phyloP scores from a whole-genome alignment of 2,888 invertebrate genomes.

The Cartodere bifasciata region DNA sequence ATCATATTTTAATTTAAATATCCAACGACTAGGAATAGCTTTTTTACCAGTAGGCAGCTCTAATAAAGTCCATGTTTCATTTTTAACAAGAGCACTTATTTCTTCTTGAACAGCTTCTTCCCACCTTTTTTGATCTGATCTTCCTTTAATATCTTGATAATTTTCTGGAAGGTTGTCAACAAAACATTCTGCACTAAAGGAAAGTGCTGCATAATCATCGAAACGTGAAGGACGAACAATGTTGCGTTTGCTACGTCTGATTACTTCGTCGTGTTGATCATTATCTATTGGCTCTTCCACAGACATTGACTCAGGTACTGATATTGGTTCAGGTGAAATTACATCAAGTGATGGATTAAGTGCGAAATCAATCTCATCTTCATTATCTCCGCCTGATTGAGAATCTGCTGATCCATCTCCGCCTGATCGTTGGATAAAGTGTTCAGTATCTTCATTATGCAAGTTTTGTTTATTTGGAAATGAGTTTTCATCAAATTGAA shows the following conservation, averaged over 20 bases:
- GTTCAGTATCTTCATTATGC: too few species aligned
- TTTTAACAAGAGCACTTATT: constrained; percentile 14
- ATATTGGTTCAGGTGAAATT: too few species aligned
- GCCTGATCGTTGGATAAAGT: too few species aligned
- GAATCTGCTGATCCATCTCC: too few species aligned
- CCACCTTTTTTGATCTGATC: too few species aligned
- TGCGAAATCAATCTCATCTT: too few species aligned
- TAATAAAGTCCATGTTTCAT: constrained; percentile 16
- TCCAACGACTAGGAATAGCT: constrained; percentile 15
- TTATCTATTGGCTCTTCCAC: too few species aligned
- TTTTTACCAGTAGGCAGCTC: constrained; percentile 12
- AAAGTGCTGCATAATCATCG: constrained; percentile 8
- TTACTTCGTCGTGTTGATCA: constrained; percentile 7
- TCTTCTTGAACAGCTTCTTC: constrained; percentile 16
- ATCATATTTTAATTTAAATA: constrained; percentile 17
- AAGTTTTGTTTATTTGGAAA: too few species aligned
- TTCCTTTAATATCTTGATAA: constrained; percentile 9
- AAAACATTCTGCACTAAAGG: constrained; percentile 9
- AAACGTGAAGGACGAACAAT: constrained; percentile 10
- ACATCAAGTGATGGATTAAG: too few species aligned
- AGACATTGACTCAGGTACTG: too few species aligned
- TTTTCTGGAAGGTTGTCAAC: constrained; percentile 11
- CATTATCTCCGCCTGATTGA: too few species aligned
- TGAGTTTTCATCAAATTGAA: constrained; percentile 18
- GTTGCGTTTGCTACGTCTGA: constrained; percentile 1